Evolutionary conservation across 2,888 invertebrate species (phyloP).

Genomic region (Carcina quercana): DNA sequence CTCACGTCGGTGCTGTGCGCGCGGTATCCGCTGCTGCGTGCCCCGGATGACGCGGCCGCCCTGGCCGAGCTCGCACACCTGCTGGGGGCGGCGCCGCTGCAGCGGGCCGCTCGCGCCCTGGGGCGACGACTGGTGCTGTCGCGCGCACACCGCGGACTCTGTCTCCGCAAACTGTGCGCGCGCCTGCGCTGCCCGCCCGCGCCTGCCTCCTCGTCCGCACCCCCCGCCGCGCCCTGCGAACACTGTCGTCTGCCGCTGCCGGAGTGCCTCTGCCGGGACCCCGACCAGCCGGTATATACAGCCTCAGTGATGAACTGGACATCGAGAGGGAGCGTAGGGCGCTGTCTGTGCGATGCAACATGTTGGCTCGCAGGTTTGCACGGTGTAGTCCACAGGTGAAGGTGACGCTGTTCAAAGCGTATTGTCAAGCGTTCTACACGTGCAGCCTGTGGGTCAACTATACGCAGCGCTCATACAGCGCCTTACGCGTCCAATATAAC

Average conservation of each 20-base stretch:
- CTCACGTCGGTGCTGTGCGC: constrained; percentile 80
- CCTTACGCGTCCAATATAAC: too few relatives aligned
- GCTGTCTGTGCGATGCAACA: too few relatives aligned
- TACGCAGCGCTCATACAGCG: too few relatives aligned
- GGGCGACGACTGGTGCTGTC: constrained; percentile 59
- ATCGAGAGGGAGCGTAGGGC: too few relatives aligned
- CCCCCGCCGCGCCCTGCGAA: constrained; percentile 2
- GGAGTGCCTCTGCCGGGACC: constrained; percentile 41
- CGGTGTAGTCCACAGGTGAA: too few relatives aligned
- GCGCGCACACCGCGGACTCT: constrained; percentile 35
- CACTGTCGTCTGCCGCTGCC: constrained; percentile 5
- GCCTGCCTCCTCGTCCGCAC: constrained; percentile 3
- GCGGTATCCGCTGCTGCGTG: constrained; percentile 89
- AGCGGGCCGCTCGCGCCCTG: constrained; percentile 78
- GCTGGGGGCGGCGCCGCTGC: constrained; percentile 82
- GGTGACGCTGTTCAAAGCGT: too few relatives aligned
- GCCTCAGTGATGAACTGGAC: too few relatives aligned
- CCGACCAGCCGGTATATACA: too few relatives aligned
- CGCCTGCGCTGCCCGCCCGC: constrained; percentile 28
- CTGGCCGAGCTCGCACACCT: constrained; percentile 88
- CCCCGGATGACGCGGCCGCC: constrained; percentile 81
- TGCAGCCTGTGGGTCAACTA: too few relatives aligned
- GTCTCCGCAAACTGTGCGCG: constrained; percentile 43
- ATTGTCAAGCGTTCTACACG: too few relatives aligned
- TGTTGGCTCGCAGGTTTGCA: too few relatives aligned